A percentile compares a stretch with the other conserved stretches of the same genome.
phyloP scores from a whole-genome alignment of 2,113 vertebrate genomes.

The Phoxinus phoxinus region DNA sequence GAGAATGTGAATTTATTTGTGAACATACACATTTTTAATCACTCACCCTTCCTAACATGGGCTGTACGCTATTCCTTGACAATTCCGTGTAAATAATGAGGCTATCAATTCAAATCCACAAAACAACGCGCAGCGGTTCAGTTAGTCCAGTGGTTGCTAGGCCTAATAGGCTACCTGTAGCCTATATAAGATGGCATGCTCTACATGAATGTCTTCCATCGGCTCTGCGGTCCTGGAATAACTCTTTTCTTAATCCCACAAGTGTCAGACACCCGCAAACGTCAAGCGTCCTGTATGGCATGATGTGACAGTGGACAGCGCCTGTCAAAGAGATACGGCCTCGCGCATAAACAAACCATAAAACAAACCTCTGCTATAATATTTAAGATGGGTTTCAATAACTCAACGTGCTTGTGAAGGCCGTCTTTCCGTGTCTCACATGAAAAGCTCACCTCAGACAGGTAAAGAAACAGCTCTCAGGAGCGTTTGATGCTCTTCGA shows the following conservation, averaged over 20 bases:
- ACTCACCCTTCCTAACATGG: background rate
- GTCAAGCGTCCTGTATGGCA: slow-evolving; percentile 29
- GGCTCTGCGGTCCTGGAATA: slow-evolving; percentile 23
- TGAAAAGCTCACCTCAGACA: slow-evolving; percentile 38
- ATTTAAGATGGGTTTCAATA: slow-evolving; percentile 11
- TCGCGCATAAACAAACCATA: slow-evolving; percentile 82
- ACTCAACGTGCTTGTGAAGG: background rate
- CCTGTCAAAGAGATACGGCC: slow-evolving; percentile 80
- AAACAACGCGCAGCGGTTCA: background rate
- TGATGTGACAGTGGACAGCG: slow-evolving; percentile 62
- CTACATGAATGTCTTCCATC: slow-evolving; percentile 14
- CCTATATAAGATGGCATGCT: background rate
- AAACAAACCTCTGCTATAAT: slow-evolving; percentile 79
- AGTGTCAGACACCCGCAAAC: slow-evolving; percentile 35
- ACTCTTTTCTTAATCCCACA: slow-evolving; percentile 44
- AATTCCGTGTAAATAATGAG: background rate
- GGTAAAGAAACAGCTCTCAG: slow-evolving; percentile 8
- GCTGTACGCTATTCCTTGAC: background rate
- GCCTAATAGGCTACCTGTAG: background rate
- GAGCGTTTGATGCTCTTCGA: slow-evolving; percentile 20
- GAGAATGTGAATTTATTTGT: background rate
- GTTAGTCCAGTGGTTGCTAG: background rate
- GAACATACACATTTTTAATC: background rate
- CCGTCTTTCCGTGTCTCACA: slow-evolving; percentile 11
- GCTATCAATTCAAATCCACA: background rate